A percentile compares a stretch with the other conserved stretches of the same genome.
Conservation (phyloP, 1,140 invertebrate species). For the Ridgeia piscesae region DNA sequence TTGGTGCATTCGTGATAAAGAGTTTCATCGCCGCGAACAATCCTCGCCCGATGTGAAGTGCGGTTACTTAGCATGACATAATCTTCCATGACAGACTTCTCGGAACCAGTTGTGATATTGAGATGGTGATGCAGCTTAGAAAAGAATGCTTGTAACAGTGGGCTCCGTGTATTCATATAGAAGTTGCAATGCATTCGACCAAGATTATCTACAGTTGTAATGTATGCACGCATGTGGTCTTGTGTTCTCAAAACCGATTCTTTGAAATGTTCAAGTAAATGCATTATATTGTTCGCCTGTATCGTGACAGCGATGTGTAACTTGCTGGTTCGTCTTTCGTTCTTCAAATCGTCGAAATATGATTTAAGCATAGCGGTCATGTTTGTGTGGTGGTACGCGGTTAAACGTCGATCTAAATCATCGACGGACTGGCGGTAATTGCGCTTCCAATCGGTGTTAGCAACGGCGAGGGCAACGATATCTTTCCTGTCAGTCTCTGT, state of each 20-base stretch:
- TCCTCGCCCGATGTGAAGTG: neutral
- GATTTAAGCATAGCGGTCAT: neutral
- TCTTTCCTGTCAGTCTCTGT: neutral
- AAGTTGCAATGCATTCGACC: neutral
- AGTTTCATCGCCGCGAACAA: no score
- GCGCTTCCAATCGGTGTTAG: neutral
- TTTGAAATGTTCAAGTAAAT: neutral
- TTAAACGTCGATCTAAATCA: neutral
- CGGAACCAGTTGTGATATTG: neutral
- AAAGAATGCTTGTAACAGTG: neutral
- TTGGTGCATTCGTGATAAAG: no score
- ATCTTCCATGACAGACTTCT: neutral
- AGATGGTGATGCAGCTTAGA: neutral
- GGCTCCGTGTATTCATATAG: neutral
- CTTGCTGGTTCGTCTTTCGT: neutral
- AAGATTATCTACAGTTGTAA: neutral
- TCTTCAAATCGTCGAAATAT: neutral
- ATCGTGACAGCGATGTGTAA: neutral
- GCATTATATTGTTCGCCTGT: neutral
- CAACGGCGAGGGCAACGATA: neutral
- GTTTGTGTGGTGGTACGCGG: neutral
- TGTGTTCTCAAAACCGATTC: neutral
- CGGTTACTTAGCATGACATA: neutral
- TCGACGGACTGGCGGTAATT: neutral
- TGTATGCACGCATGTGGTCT: neutral